Percentiles rank a stretch among this genome's conserved stretches.
phyloP scores from a whole-genome alignment of 2,113 vertebrate species.

The Odocoileus virginianus region DNA sequence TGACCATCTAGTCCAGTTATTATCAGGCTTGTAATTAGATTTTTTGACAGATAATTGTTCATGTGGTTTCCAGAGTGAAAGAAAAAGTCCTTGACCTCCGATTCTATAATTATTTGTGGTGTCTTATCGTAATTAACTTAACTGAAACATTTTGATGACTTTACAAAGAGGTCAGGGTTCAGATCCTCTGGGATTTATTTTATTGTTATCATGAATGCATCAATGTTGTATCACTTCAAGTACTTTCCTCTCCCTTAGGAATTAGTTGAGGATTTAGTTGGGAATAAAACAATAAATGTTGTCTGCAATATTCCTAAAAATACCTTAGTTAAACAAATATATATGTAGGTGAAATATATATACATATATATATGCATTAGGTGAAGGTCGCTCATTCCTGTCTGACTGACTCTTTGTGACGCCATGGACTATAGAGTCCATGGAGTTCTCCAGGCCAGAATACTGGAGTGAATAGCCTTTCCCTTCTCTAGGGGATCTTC shows the following conservation, averaged over 20 bases:
- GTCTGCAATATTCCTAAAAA: conserved; percentile 10
- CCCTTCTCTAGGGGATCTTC: background rate
- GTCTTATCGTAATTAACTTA: conserved; percentile 37
- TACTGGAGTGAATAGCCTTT: background rate
- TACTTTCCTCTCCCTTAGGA: background rate
- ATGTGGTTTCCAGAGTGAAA: conserved; percentile 67
- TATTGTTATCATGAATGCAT: background rate
- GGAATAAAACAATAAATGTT: conserved; percentile 19
- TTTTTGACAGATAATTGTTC: conserved; percentile 71
- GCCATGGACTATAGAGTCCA: background rate
- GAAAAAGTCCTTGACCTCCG: conserved; percentile 47
- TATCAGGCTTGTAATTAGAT: conserved; percentile 72
- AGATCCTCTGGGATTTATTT: background rate
- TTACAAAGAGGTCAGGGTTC: conserved; percentile 24
- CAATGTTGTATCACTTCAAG: background rate
- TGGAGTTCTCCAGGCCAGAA: background rate
- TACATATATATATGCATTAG: background rate
- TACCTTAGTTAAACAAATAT: background rate
- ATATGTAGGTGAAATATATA: background rate
- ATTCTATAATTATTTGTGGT: conserved; percentile 34
- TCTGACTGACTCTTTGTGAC: background rate
- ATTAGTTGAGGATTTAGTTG: background rate
- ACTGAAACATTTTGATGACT: conserved; percentile 53
- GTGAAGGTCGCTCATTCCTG: background rate
- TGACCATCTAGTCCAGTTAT: conserved; percentile 66